Evolutionary conservation across 2,888 invertebrate genomes (phyloP), one percentile per base, ranked within the genome.

Genomic region (Drosophila neutralis): DNA sequence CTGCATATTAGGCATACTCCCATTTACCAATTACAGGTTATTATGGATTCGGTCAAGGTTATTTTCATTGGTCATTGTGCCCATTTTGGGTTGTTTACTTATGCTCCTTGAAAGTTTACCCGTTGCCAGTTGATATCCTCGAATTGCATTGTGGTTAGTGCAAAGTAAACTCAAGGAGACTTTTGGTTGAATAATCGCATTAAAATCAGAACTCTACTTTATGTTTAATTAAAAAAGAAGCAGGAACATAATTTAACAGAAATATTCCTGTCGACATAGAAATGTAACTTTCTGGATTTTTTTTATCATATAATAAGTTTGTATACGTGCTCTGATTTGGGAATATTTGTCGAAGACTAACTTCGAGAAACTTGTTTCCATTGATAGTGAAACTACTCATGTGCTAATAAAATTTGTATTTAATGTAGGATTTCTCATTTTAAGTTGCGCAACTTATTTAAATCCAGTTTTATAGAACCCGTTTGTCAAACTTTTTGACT

Each of bases 1-100:
- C 0, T 1, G 4, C 0, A 56, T 18, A 49, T 49, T 48, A 15
- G 62, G 3, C 11, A 11, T 11, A 27, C 54, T 48, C 15, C 11
- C 4, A 29, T 11, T n/a, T 48, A 27, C 3, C 11, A 33, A n/a
- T 24, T 72, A 72, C 68, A 52, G 69, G 61, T 77, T 78, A 73
- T 45, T 45, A 40, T 61, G 54, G 36, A n/a, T 53, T 38, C 65
- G 66, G 63, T 76, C 78, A 73, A 76, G 78, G 78, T 60, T 49
- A 33, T 31, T 52, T 69, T 36, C 54, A 51, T 68, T 59, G 78
- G 63, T 60, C 68, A 59, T 62, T 64, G 78, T 78, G 65, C 73
- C 56, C 58, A 56, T 63, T 64, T 40, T 35, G 53, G 5, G 33
- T 56, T 40, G 54, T 31, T 38, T 40, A 42, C 6, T 31, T 52